A percentile compares a stretch with the other conserved stretches of the same genome.
Conservation (phyloP, 2,888 invertebrate genomes). For the Leucophora obtusa region DNA sequence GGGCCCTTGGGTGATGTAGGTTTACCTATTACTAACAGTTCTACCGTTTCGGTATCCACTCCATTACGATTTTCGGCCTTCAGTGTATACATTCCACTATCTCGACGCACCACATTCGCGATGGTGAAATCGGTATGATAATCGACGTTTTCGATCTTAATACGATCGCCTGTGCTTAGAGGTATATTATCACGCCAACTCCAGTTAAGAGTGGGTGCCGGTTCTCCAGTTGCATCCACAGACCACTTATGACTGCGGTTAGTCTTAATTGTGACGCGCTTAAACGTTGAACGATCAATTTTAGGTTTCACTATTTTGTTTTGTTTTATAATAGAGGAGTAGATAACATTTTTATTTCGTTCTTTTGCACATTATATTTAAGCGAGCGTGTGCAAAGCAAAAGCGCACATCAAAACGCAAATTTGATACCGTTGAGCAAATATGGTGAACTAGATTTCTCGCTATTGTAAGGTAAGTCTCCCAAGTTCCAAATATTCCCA, state of each 20-base stretch:
- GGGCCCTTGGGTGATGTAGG: constrained; percentile 94
- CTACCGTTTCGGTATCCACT: constrained; percentile 90
- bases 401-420: too few species aligned
- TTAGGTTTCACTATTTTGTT: constrained; percentile 88
- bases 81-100: constrained; percentile 92
- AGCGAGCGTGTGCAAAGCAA: too few species aligned
- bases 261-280: constrained; percentile 93
- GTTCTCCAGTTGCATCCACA: constrained; percentile 96
- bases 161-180: constrained; percentile 88
- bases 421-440: too few species aligned
- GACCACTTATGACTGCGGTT: constrained; percentile 96
- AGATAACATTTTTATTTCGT: too few species aligned
- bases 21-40: constrained; percentile 91
- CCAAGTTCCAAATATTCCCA: too few species aligned
- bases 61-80: constrained; percentile 91
- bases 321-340: too few species aligned
- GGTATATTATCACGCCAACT: constrained; percentile 91
- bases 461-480: too few species aligned
- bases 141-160: constrained; percentile 92
- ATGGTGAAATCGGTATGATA: constrained; percentile 93
- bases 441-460: too few species aligned
- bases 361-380: too few species aligned
- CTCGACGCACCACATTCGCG: constrained; percentile 87
- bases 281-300: constrained; percentile 92
- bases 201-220: constrained; percentile 93